phyloP scores from a whole-genome alignment of 1,140 invertebrate species.

The Cherax destructor region DNA sequence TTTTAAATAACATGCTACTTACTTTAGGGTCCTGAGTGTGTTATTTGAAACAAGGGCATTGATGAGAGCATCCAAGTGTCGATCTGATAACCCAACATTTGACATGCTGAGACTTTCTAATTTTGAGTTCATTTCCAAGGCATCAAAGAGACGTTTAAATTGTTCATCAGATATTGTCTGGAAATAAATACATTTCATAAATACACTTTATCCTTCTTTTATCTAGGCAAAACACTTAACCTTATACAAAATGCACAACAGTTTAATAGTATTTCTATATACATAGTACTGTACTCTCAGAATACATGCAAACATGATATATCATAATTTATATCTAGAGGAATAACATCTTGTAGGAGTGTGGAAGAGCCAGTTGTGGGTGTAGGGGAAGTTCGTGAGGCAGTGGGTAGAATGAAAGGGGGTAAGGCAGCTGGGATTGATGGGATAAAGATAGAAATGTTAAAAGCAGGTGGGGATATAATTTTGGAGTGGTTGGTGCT shows the following conservation, averaged over 20 bases:
- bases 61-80: slow-evolving; percentile 87
- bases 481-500: too few species aligned
- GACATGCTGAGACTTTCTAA: slow-evolving; percentile 93
- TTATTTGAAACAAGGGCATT: slow-evolving; percentile 91
- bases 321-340: too few species aligned
- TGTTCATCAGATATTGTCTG: slow-evolving; percentile 98
- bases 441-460: too few species aligned
- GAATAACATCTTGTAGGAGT: too few species aligned
- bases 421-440: too few species aligned
- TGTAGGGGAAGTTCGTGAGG: too few species aligned
- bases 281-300: too few species aligned
- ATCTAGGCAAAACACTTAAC: not conserved
- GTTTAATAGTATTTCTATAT: not conserved
- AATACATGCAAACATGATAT: too few species aligned
- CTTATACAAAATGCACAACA: not conserved
- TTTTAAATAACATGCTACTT: slow-evolving; percentile 66
- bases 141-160: slow-evolving; percentile 92
- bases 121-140: slow-evolving; percentile 91
- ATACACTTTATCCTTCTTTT: not conserved
- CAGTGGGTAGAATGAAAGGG: too few species aligned
- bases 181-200: slow-evolving; percentile 74
- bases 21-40: slow-evolving; percentile 91
- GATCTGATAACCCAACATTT: slow-evolving; percentile 94
- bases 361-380: too few species aligned
- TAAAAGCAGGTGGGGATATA: too few species aligned